phyloP scores from a whole-genome alignment of 1,140 invertebrate genomes.

The Heliconius eleuchia region DNA sequence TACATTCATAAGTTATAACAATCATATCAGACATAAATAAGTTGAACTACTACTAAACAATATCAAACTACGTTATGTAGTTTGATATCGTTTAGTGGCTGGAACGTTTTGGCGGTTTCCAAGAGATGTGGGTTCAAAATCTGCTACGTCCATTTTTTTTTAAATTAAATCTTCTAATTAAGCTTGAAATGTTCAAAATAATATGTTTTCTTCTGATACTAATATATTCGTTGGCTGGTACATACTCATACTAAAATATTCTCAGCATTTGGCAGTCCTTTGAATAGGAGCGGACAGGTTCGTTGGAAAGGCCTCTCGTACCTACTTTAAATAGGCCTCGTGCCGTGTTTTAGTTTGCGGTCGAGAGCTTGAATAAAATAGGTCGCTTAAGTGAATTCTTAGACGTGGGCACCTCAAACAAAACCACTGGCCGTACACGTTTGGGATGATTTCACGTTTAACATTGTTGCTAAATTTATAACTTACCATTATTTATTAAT shows the following conservation, averaged over 20 bases:
- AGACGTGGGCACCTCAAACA: conserved; percentile 24
- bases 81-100: no score
- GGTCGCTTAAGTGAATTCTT: conserved; percentile 31
- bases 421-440: conserved; percentile 17
- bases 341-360: conserved; percentile 21
- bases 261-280: conserved; percentile 9
- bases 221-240: not conserved
- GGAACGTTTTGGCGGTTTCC: no score
- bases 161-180: no score
- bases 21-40: no score
- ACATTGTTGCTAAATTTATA: conserved; percentile 30
- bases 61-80: no score
- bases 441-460: conserved; percentile 27
- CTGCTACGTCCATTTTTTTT: no score
- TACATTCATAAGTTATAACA: no score
- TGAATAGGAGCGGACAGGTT: not conserved
- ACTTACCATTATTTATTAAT: conserved; percentile 19
- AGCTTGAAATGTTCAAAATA: no score
- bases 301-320: not conserved
- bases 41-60: no score
- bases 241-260: not conserved
- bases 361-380: conserved; percentile 34
- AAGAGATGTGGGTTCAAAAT: no score
- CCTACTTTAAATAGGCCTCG: conserved; percentile 11
- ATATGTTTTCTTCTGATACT: no score